Evolutionary conservation across 2,797 vertebrate species (phyloP).

Genomic region (Ambastaia sidthimunki): DNA sequence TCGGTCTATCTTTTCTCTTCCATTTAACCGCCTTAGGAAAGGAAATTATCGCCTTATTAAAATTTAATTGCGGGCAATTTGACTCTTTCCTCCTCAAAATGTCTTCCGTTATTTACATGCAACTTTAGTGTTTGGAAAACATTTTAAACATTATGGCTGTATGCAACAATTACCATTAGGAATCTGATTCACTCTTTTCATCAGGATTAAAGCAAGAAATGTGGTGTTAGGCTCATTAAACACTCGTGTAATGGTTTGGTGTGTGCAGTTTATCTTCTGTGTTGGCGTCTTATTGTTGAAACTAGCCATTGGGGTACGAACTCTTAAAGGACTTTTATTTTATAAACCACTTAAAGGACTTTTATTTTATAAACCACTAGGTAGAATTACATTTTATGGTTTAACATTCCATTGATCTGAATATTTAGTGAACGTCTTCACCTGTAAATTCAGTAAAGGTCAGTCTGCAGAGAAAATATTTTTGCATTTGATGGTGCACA

Average conservation of each 20-base stretch:
- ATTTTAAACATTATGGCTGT: slow-evolving; percentile 24
- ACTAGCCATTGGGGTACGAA: neutral
- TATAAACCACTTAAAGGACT: neutral
- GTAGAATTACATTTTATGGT: neutral
- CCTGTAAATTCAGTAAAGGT: too few species aligned
- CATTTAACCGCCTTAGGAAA: slow-evolving; percentile 68
- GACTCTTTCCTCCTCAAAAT: slow-evolving; percentile 58
- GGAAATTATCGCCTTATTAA: slow-evolving; percentile 80
- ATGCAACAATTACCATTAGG: slow-evolving; percentile 32
- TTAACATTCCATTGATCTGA: neutral
- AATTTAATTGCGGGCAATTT: slow-evolving; percentile 81
- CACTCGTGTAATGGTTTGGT: neutral
- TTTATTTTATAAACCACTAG: neutral
- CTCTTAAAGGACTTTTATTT: neutral
- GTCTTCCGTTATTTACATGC: slow-evolving; percentile 43
- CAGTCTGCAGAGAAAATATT: too few species aligned
- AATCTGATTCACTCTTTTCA: slow-evolving; percentile 6
- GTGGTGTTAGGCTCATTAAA: neutral
- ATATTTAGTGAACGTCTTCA: too few species aligned
- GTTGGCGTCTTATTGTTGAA: neutral
- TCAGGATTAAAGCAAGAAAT: neutral
- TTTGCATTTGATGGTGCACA: too few species aligned
- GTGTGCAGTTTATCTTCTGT: neutral
- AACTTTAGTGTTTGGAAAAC: slow-evolving; percentile 14
- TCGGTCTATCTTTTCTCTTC: slow-evolving; percentile 66